A percentile compares a stretch with the other conserved stretches of the same genome.
phyloP scores from a whole-genome alignment of 2,888 invertebrate genomes.

The Griposia aprilina region DNA sequence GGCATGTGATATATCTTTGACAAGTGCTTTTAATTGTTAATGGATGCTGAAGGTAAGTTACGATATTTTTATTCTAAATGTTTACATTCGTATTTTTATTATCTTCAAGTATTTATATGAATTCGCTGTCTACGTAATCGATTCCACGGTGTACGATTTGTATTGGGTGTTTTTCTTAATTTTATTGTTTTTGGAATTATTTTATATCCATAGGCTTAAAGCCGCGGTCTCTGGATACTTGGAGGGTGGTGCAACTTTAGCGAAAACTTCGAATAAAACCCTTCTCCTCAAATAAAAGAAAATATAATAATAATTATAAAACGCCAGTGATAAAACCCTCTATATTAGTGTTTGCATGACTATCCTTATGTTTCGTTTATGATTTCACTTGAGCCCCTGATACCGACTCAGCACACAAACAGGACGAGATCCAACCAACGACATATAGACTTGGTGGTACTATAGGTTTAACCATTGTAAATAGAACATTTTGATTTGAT shows the following conservation, averaged over 20 bases:
- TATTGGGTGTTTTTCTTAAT: conserved; percentile 75
- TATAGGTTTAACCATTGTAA: conserved; percentile 73
- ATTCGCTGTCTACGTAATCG: conserved; percentile 81
- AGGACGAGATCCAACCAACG: conserved; percentile 76
- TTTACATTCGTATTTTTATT: conserved; percentile 64
- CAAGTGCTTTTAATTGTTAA: conserved; percentile 62
- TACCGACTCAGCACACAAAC: conserved; percentile 89
- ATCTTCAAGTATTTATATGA: conserved; percentile 65
- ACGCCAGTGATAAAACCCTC: conserved; percentile 74
- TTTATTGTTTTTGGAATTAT: conserved; percentile 58
- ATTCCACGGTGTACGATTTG: conserved; percentile 83
- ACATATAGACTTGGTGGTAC: conserved; percentile 74
- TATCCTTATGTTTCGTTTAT: conserved; percentile 86
- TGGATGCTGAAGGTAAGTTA: conserved; percentile 84
- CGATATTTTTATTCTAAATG: conserved; percentile 69
- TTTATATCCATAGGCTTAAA: conserved; percentile 52
- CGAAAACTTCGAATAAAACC: conserved; percentile 62
- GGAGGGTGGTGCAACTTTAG: conserved; percentile 83
- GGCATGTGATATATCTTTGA: conserved; percentile 77
- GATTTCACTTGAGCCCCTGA: conserved; percentile 88
- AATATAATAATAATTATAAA: conserved; percentile 70
- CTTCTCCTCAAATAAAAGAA: conserved; percentile 65
- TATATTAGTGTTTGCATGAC: conserved; percentile 85
- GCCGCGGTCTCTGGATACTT: conserved; percentile 82
- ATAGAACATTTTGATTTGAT: conserved; percentile 74